Evolutionary conservation across 2,113 vertebrate species (phyloP).

Genomic region (Zingel zingel): DNA sequence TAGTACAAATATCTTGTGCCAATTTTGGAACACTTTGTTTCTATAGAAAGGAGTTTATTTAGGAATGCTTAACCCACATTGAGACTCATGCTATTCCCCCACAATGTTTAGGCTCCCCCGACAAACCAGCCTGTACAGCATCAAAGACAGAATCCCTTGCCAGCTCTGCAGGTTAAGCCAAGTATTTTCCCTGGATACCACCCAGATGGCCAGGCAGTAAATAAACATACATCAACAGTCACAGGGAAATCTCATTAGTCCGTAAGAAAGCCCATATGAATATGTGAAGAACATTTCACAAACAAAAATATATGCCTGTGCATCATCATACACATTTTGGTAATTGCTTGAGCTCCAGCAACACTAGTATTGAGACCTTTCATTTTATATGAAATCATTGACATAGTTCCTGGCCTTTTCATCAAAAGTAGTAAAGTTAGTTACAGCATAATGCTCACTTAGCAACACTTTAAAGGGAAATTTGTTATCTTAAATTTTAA

Average conservation of each 20-base stretch:
- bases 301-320: neutral
- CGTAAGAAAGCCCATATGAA: neutral
- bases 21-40: neutral
- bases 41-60: neutral
- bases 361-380: neutral
- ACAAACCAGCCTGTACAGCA: neutral
- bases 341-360: neutral
- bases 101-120: neutral
- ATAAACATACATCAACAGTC: conserved; percentile 31
- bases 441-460: too few species aligned
- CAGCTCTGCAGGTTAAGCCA: neutral
- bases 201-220: neutral
- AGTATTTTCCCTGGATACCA: neutral
- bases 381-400: neutral
- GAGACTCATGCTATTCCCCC: neutral
- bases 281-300: neutral
- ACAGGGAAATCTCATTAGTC: conserved; percentile 21
- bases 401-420: neutral
- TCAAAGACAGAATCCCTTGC: conserved; percentile 4
- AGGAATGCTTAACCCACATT: neutral
- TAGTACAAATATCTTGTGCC: neutral
- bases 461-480: too few species aligned
- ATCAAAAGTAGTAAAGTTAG: neutral
- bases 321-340: neutral
- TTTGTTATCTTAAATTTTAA: too few species aligned